These are phyloP conservation scores for Scaptomyza montana DNA, from an alignment of 1,140 invertebrate genomes.

Conservation along the genomic window DNA sequence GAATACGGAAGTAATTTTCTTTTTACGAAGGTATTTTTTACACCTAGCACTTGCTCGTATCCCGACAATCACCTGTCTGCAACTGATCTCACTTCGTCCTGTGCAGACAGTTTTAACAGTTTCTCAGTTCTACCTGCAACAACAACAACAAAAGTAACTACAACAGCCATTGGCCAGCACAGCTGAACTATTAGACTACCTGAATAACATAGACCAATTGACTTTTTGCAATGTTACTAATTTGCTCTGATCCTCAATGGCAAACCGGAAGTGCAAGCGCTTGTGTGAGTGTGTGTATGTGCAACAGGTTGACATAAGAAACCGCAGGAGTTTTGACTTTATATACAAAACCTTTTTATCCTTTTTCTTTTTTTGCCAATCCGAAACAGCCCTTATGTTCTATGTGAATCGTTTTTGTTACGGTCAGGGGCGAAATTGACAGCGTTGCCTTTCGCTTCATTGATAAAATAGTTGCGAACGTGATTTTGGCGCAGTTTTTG, in stretches of 20 bases:
- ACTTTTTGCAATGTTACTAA: constrained; percentile 71
- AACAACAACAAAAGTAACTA: background rate
- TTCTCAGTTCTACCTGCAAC: constrained; percentile 32
- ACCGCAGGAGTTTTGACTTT: constrained; percentile 74
- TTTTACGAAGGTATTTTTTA: constrained; percentile 2
- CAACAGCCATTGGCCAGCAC: constrained; percentile 55
- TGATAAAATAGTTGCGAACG: constrained; percentile 79
- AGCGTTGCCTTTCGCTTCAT: constrained; percentile 43
- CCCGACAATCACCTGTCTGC: constrained; percentile 76
- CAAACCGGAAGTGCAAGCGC: constrained; percentile 43
- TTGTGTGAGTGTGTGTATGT: constrained; percentile 19
- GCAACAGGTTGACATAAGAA: constrained; percentile 72
- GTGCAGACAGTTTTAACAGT: constrained; percentile 60
- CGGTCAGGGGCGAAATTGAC: background rate
- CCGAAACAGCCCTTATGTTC: constrained; percentile 35
- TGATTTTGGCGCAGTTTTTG: constrained; percentile 80
- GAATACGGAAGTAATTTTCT: background rate
- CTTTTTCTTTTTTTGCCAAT: constrained; percentile 11
- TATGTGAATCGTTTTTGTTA: background rate
- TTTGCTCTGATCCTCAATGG: constrained; percentile 58
- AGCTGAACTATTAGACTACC: constrained; percentile 47
- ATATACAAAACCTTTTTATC: constrained; percentile 21
- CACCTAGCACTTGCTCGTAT: constrained; percentile 45
- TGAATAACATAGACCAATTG: constrained; percentile 62
- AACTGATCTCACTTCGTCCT: constrained; percentile 55